Conservation (phyloP, 92 coral and sea anemone species). For the Palythoa grandis region DNA sequence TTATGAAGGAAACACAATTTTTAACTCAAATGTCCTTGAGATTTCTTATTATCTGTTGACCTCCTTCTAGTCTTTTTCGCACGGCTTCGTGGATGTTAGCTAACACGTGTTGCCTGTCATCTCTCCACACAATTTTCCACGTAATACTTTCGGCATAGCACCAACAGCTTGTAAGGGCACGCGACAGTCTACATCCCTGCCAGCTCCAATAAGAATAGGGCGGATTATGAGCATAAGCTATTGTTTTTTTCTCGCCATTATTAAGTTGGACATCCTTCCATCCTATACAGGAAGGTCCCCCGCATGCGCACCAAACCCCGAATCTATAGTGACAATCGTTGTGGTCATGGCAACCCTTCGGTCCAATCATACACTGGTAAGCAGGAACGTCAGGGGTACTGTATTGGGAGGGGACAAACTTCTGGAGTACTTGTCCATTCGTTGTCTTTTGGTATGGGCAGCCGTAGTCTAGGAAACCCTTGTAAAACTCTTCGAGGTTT, state of each 20-base stretch:
- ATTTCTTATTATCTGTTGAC: background rate
- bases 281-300: constrained; percentile 17
- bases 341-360: constrained; percentile 52
- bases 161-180: background rate
- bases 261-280: background rate
- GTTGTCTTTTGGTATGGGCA: constrained; percentile 32
- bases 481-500: constrained; percentile 62
- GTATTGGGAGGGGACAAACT: constrained; percentile 45
- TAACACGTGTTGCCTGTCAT: constrained; percentile 16
- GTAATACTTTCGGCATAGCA: background rate
- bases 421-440: constrained; percentile 41
- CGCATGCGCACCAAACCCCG: constrained; percentile 39
- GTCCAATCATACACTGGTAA: constrained; percentile 46
- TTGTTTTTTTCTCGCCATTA: constrained; percentile 5
- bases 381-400: constrained; percentile 40
- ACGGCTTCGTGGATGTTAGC: constrained; percentile 1
- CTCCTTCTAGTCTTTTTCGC: background rate
- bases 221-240: background rate
- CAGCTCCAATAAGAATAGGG: background rate
- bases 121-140: constrained; percentile 25
- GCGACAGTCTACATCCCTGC: constrained; percentile 12
- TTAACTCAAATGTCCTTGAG: background rate
- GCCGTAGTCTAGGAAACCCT: constrained; percentile 57
- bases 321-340: constrained; percentile 51
- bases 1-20: background rate